phyloP scores from a whole-genome alignment of 2,113 vertebrate species.

The Fregetta grallaria region DNA sequence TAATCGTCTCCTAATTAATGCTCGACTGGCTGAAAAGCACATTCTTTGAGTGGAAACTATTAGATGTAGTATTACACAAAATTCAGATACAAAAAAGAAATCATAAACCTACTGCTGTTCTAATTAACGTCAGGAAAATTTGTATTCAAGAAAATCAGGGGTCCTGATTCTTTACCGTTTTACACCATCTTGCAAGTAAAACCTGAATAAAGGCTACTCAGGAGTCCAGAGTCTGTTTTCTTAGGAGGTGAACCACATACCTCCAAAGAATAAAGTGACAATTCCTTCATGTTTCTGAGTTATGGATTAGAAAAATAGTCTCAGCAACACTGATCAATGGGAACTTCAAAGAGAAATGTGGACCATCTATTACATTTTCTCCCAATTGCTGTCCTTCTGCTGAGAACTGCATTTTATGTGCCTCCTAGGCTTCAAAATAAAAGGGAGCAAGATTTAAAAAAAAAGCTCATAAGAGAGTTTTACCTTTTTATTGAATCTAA shows the following conservation, averaged over 20 bases:
- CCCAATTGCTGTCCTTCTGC: conserved; percentile 49
- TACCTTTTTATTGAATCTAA: not conserved
- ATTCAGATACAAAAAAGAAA: not conserved
- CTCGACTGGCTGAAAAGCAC: not conserved
- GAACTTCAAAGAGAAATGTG: conserved; percentile 42
- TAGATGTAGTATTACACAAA: not conserved
- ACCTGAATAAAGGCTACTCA: not conserved
- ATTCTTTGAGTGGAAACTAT: not conserved
- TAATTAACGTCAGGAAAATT: not conserved
- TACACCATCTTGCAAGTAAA: not conserved
- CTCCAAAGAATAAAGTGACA: not conserved
- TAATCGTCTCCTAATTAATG: not conserved
- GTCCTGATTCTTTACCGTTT: not conserved
- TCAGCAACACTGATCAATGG: conserved; percentile 47
- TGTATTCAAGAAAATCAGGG: not conserved
- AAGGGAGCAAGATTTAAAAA: not conserved
- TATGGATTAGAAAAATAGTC: conserved; percentile 31
- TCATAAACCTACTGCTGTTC: not conserved
- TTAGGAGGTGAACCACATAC: not conserved
- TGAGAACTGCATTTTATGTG: conserved; percentile 41
- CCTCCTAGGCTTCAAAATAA: not conserved
- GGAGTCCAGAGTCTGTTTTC: not conserved
- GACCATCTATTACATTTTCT: conserved; percentile 48
- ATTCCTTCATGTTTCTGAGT: conserved; percentile 33
- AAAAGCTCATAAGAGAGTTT: not conserved